phyloP scores from a whole-genome alignment of 1,140 invertebrate species.

The Drosophila pachea region DNA sequence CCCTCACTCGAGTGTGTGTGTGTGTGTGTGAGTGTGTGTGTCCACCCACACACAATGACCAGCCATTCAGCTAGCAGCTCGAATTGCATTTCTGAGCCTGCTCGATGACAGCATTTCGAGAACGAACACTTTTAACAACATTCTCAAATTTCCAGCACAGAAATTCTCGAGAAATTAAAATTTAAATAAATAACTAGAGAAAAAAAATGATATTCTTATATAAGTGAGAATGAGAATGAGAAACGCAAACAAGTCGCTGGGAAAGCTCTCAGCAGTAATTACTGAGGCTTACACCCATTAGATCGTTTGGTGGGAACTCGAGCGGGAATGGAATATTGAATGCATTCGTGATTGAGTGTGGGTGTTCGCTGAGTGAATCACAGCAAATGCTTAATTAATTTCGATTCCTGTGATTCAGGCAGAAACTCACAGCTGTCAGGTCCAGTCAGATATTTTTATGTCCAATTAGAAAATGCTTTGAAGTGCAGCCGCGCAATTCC shows the following conservation, averaged over 20 bases:
- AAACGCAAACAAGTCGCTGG: conserved; percentile 17
- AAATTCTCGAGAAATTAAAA: conserved; percentile 34
- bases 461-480: not conserved
- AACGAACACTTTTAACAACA: conserved; percentile 31
- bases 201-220: conserved; percentile 1
- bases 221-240: not conserved
- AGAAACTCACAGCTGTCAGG: not conserved
- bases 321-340: conserved; percentile 42
- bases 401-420: not conserved
- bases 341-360: conserved; percentile 23
- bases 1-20: conserved; percentile 1
- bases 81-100: conserved; percentile 43
- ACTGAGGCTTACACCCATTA: conserved; percentile 20
- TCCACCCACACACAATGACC: not conserved
- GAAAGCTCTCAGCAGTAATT: conserved; percentile 29
- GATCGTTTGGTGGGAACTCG: conserved; percentile 44
- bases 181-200: conserved; percentile 4
- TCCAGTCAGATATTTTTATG: not conserved
- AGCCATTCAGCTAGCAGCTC: conserved; percentile 27
- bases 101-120: conserved; percentile 52
- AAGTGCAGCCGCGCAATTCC: not conserved
- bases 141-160: conserved; percentile 41
- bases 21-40: not conserved
- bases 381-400: conserved; percentile 25
- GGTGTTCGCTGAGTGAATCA: conserved; percentile 39